These are phyloP conservation scores for Zaprionus vittiger DNA, from an alignment of 1,140 invertebrate species.

Conservation along the genomic window DNA sequence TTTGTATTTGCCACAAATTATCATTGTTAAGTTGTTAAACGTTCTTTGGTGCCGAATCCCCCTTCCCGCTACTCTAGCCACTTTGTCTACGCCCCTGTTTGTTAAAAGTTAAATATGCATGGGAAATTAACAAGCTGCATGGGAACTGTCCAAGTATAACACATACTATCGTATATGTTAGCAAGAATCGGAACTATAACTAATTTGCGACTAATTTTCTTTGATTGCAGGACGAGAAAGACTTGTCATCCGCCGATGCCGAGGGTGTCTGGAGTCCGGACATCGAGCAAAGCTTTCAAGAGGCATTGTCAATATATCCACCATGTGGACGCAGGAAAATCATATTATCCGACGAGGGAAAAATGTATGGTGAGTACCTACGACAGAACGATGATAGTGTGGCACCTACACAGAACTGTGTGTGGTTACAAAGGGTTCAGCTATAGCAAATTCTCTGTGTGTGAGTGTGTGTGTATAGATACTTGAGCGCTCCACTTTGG, in stretches of 20 bases:
- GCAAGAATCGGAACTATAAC: no score
- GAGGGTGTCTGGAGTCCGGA: constrained; percentile 99
- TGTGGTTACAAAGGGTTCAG: background rate
- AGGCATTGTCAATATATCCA: constrained; percentile 99
- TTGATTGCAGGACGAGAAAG: constrained; percentile 91
- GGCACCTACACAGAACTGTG: background rate
- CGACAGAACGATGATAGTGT: background rate
- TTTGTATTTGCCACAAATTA: no score
- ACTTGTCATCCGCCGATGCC: constrained; percentile 96
- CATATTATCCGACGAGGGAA: constrained; percentile 99
- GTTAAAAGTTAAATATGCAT: no score
- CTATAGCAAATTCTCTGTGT: background rate
- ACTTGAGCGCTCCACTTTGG: constrained; percentile 32
- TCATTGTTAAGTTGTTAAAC: no score
- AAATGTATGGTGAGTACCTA: constrained; percentile 99
- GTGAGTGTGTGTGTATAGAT: background rate
- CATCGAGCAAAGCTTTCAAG: constrained; percentile 99
- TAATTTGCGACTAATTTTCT: no score
- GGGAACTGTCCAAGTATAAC: no score
- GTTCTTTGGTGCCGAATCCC: no score
- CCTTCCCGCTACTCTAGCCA: no score
- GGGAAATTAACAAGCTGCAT: no score
- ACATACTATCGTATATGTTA: no score
- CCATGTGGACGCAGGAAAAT: constrained; percentile 99
- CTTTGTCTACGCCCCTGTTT: no score